These are phyloP conservation scores for Drosophila helvetica DNA, from an alignment of 2,888 invertebrate genomes.

Conservation along the genomic window DNA sequence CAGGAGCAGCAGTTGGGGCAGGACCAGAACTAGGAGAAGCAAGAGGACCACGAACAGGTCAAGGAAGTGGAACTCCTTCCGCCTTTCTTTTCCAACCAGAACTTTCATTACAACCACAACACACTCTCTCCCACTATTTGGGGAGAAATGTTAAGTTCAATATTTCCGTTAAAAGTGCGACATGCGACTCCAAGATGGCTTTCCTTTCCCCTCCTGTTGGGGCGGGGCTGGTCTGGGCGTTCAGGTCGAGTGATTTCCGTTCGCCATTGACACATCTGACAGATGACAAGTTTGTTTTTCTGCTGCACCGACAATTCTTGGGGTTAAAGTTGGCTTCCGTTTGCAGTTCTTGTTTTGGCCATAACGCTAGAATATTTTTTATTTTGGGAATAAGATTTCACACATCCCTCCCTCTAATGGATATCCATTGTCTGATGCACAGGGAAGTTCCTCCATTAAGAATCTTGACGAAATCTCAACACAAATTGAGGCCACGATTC, in stretches of 20 bases:
- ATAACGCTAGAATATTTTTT: not conserved
- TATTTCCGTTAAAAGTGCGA: slow-evolving; percentile 71
- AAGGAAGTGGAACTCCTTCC: slow-evolving; percentile 16
- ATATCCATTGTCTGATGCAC: not conserved
- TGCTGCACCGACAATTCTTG: not conserved
- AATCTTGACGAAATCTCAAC: slow-evolving; percentile 6
- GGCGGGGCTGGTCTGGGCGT: slow-evolving; percentile 15
- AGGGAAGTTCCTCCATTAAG: no score
- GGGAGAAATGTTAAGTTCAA: slow-evolving; percentile 55
- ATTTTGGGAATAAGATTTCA: not conserved
- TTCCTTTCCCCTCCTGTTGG: no score
- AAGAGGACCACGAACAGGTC: slow-evolving; percentile 15
- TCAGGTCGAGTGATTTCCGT: slow-evolving; percentile 64
- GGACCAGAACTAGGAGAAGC: not conserved
- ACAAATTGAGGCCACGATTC: slow-evolving; percentile 40
- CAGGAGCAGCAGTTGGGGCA: not conserved
- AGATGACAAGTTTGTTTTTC: slow-evolving; percentile 40
- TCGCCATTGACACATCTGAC: slow-evolving; percentile 32
- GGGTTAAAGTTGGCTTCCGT: slow-evolving; percentile 25
- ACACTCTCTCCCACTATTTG: slow-evolving; percentile 10
- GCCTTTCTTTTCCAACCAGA: not conserved
- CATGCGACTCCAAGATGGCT: slow-evolving; percentile 32
- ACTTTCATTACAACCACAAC: slow-evolving; percentile 4
- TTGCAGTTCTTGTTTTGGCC: not conserved
- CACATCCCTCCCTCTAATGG: not conserved